Evolutionary conservation across 2,113 vertebrate species (phyloP).

Genomic region (Petroica traversi): DNA sequence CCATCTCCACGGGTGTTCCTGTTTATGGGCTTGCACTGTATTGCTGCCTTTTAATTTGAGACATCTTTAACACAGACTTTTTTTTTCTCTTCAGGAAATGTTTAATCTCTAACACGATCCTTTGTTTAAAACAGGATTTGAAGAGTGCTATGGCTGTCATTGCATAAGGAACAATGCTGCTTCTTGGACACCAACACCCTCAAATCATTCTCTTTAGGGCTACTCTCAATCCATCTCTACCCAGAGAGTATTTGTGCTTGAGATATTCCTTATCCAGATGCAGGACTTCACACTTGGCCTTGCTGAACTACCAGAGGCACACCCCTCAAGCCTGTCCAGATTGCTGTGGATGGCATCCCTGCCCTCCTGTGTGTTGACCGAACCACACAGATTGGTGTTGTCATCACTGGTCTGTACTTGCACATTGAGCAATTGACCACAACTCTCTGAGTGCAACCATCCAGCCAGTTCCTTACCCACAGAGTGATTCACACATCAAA

Average conservation of each 20-base stretch:
- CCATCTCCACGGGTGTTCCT: background rate
- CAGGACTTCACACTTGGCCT: background rate
- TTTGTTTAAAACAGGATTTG: background rate
- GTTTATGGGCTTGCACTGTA: background rate
- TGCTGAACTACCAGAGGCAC: background rate
- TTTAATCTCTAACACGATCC: background rate
- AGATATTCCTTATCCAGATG: background rate
- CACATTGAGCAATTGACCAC: background rate
- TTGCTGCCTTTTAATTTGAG: background rate
- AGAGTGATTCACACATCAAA: background rate
- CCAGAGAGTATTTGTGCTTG: background rate
- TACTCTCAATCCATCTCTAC: background rate
- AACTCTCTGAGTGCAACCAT: background rate
- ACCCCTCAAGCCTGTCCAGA: background rate
- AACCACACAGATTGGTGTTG: background rate
- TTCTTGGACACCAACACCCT: background rate
- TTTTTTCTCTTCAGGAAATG: background rate
- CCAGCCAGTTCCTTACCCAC: background rate
- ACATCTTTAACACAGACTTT: background rate
- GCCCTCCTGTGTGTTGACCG: fast-evolving
- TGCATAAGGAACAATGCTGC: background rate
- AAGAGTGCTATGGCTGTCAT: background rate
- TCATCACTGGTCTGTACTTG: background rate
- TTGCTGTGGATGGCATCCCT: background rate
- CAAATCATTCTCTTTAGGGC: background rate